Percentiles rank a stretch among this genome's conserved stretches.
These are phyloP conservation scores for Urophycis tenuis DNA, from an alignment of 2,797 vertebrate genomes.

Conservation along the genomic window DNA sequence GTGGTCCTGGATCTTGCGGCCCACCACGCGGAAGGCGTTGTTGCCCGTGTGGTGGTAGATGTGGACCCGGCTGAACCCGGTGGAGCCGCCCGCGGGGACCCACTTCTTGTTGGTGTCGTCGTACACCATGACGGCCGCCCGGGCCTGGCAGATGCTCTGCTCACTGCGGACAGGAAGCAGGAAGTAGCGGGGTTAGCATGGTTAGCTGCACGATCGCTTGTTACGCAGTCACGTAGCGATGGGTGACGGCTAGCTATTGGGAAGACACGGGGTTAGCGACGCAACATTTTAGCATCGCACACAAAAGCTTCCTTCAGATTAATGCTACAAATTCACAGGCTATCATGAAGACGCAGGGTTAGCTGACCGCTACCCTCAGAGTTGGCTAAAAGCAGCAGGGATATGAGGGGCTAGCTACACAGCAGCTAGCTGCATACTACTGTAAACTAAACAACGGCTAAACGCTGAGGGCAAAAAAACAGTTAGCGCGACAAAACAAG, in stretches of 20 bases:
- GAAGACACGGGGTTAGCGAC: too few relatives aligned
- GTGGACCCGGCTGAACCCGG: conserved; percentile 96
- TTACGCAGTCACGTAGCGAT: too few relatives aligned
- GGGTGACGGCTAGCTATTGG: too few relatives aligned
- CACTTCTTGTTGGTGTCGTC: conserved; percentile 99
- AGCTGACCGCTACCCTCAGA: too few relatives aligned
- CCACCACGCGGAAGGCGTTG: conserved; percentile 96
- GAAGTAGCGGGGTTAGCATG: not conserved
- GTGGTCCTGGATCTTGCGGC: conserved; percentile 98
- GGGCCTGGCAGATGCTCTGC: conserved; percentile 99
- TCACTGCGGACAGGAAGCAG: conserved; percentile 70
- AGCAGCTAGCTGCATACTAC: too few relatives aligned
- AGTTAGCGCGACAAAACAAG: not conserved
- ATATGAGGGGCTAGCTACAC: not conserved
- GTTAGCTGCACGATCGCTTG: too few relatives aligned
- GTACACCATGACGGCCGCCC: conserved; percentile 98
- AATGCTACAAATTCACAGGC: too few relatives aligned
- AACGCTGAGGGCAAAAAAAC: not conserved
- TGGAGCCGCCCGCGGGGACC: conserved; percentile 94
- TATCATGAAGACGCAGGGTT: too few relatives aligned
- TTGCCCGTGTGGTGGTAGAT: conserved; percentile 99
- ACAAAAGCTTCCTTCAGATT: too few relatives aligned
- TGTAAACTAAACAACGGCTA: not conserved
- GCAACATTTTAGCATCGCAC: too few relatives aligned
- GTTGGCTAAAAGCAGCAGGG: too few relatives aligned